A percentile compares a stretch with the other conserved stretches of the same genome.
Conservation (phyloP, 2,797 vertebrate species). For the Acipenser oxyrinchus region DNA sequence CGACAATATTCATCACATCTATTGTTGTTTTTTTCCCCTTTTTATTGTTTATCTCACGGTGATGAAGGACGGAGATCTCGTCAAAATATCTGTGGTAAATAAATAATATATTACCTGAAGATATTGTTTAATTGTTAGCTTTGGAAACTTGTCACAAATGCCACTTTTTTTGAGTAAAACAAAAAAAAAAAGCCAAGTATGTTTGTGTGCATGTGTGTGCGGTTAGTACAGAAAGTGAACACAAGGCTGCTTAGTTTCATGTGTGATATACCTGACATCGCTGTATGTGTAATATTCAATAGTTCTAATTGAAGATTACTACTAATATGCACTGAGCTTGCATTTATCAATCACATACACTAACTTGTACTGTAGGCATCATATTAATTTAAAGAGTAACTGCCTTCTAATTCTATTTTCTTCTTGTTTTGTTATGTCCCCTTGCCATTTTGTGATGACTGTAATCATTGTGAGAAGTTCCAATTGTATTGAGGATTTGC, state of each 20-base stretch:
- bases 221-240: conserved; percentile 7
- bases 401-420: too few relatives aligned
- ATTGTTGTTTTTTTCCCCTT: conserved; percentile 54
- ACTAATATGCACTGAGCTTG: too few relatives aligned
- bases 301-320: too few relatives aligned
- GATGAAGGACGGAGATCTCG: conserved; percentile 67
- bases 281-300: too few relatives aligned
- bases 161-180: conserved; percentile 4
- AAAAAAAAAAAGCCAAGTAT: neutral
- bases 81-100: conserved; percentile 69
- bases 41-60: conserved; percentile 57
- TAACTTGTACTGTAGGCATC: too few relatives aligned
- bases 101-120: conserved; percentile 46
- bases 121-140: conserved; percentile 27
- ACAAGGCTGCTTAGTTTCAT: neutral
- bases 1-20: conserved; percentile 35
- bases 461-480: too few relatives aligned
- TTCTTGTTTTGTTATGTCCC: too few relatives aligned
- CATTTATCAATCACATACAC: too few relatives aligned
- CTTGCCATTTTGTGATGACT: too few relatives aligned
- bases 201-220: conserved; percentile 11
- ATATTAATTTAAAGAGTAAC: too few relatives aligned
- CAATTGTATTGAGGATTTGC: too few relatives aligned
- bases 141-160: conserved; percentile 17
- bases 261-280: too few relatives aligned